Evolutionary conservation across 92 coral and sea anemone species (phyloP).

Genomic region (Galaxea fascicularis): DNA sequence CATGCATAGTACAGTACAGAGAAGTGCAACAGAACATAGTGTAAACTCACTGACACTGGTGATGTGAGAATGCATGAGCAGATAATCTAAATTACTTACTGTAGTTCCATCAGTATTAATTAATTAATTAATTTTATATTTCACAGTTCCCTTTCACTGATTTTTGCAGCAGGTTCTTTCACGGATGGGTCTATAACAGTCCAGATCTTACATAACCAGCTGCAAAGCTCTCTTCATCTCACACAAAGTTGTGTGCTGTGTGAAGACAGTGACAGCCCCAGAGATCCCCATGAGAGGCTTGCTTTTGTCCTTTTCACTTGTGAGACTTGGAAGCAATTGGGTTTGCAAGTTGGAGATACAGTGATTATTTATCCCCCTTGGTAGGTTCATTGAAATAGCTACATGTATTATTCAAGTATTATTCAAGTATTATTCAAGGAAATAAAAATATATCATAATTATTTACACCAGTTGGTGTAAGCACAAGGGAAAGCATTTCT

Average conservation of each 20-base stretch:
- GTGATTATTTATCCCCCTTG: conserved; percentile 85
- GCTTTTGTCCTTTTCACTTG: conserved; percentile 69
- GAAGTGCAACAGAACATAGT: too few relatives aligned
- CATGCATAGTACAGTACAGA: too few relatives aligned
- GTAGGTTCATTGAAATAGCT: conserved; percentile 52
- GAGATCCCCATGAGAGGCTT: conserved; percentile 9
- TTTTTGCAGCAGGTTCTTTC: not conserved
- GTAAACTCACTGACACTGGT: too few relatives aligned
- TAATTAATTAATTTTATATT: not conserved
- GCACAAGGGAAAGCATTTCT: too few relatives aligned
- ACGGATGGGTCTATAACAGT: conserved; percentile 49
- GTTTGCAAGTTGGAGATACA: conserved; percentile 58
- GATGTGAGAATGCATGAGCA: too few relatives aligned
- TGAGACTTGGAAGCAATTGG: conserved; percentile 72
- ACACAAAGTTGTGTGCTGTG: conserved; percentile 69
- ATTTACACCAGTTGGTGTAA: too few relatives aligned
- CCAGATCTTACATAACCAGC: conserved; percentile 57
- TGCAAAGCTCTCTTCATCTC: conserved; percentile 71
- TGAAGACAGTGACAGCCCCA: conserved; percentile 5
- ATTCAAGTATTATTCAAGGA: too few relatives aligned
- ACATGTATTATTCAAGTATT: too few relatives aligned
- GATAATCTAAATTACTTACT: too few relatives aligned
- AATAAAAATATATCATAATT: too few relatives aligned
- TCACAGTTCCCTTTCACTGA: not conserved
- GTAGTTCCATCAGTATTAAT: too few relatives aligned